Evolutionary conservation across 2,113 vertebrate genomes (phyloP), one percentile per base, ranked within the genome.

Genomic region (Oxyruncus cristatus): DNA sequence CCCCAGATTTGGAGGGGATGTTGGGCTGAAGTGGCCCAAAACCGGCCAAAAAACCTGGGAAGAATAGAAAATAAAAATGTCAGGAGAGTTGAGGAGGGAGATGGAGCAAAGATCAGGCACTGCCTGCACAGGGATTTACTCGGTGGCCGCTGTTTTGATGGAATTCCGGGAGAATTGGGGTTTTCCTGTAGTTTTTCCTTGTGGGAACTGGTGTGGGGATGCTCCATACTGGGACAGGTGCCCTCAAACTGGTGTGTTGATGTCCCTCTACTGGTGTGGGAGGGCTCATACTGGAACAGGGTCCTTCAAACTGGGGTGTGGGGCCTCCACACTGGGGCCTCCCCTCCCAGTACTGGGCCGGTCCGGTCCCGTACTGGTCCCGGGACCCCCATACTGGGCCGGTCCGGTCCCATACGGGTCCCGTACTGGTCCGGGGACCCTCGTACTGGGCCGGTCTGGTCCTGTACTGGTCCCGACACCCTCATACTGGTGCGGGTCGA

Each of bases 221-320:
- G 49, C 0, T 33, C 9, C 9, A 3, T 37, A 49, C 53, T 24
- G 75, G 30, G 11, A 5, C 0, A 0, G 11, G 18, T 0, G 35
- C 41, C 30, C 27, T 14, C 14, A 2, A 4, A 44, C 26, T 14
- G 53, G 27, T 30, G 52, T 2, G 11, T 11, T 6, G 55, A 7
- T 33, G 55, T 14, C 12, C 55, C 33, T 0, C 21, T 21, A 18
- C 55, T 23, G 58, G 50, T 8, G 35, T 2, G 14, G 7, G 1
- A 3, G 4, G 1, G 41, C 3, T 35, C 41, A 1, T 32, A 17
- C 56, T 35, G 85, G 41, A 13, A 21, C 3, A 5, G 10, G 6
- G 0, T 3, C 8, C 33, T 26, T 9, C 26, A 5, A 8, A 59
- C 11, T 46, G 46, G 53, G 33, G 8, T 15, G n/a, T 2, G 8